Conservation (phyloP, 2,797 vertebrate species). For the Leontocebus nigricollis region DNA sequence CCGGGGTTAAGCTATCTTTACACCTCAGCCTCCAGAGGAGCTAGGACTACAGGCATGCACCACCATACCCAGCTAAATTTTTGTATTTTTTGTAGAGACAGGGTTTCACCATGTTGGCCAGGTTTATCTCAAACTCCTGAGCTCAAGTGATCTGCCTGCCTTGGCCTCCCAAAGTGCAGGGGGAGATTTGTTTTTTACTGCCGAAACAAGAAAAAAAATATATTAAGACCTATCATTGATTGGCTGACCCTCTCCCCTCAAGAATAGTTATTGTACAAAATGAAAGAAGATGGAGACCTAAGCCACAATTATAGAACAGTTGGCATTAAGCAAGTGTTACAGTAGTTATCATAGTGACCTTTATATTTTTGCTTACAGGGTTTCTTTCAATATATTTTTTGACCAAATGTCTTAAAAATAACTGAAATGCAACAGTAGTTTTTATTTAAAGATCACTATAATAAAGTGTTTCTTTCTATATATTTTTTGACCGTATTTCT, state of each 20-base stretch:
- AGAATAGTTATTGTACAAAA: background rate
- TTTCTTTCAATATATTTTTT: background rate
- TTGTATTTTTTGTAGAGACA: background rate
- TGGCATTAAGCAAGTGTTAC: background rate
- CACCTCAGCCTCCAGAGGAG: background rate
- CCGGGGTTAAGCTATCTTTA: background rate
- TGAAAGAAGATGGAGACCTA: background rate
- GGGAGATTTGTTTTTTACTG: background rate
- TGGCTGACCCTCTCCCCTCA: background rate
- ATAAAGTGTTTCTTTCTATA: background rate
- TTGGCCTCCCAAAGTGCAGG: background rate
- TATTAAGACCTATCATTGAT: background rate
- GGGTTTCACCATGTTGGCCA: background rate
- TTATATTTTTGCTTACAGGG: background rate
- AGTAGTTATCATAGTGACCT: background rate
- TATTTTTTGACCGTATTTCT: background rate
- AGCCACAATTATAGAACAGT: background rate
- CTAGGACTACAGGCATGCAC: background rate
- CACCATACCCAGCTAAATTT: background rate
- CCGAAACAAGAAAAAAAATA: background rate
- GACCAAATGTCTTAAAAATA: background rate
- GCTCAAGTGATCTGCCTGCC: background rate
- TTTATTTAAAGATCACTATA: background rate
- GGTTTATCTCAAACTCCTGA: background rate
- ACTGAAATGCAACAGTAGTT: background rate